Evolutionary conservation across 1,140 invertebrate species (phyloP).

Genomic region (Metaphire vulgaris): DNA sequence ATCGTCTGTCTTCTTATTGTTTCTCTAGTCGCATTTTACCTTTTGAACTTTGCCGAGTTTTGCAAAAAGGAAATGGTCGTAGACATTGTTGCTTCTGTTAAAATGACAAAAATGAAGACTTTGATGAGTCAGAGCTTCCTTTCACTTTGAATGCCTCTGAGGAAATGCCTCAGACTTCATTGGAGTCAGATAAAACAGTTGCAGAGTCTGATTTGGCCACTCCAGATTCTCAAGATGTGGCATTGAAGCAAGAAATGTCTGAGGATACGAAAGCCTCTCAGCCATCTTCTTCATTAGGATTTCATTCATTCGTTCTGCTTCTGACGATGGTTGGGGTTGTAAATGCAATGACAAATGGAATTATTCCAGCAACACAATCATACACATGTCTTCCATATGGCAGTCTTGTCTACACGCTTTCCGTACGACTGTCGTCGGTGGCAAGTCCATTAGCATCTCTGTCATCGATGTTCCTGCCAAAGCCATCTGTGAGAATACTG

Average conservation of each 20-base stretch:
- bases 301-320: background rate
- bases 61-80: too few relatives aligned
- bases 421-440: conserved; percentile 5
- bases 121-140: background rate
- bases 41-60: background rate
- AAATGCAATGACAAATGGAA: conserved; percentile 14
- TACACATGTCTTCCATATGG: conserved; percentile 23
- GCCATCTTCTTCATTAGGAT: background rate
- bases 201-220: background rate
- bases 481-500: background rate
- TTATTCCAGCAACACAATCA: conserved; percentile 18
- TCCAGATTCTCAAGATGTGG: background rate
- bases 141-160: background rate
- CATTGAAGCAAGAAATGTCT: background rate
- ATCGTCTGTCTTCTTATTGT: background rate
- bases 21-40: background rate
- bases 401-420: conserved; percentile 16
- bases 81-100: background rate
- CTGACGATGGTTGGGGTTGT: background rate
- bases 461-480: background rate
- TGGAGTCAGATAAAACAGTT: background rate
- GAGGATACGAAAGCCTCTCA: background rate
- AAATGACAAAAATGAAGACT: background rate
- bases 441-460: conserved; percentile 8
- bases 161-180: background rate